These are phyloP conservation scores for Tenualosa thibaudeaui DNA, from an alignment of 2,797 vertebrate species.

Conservation along the genomic window DNA sequence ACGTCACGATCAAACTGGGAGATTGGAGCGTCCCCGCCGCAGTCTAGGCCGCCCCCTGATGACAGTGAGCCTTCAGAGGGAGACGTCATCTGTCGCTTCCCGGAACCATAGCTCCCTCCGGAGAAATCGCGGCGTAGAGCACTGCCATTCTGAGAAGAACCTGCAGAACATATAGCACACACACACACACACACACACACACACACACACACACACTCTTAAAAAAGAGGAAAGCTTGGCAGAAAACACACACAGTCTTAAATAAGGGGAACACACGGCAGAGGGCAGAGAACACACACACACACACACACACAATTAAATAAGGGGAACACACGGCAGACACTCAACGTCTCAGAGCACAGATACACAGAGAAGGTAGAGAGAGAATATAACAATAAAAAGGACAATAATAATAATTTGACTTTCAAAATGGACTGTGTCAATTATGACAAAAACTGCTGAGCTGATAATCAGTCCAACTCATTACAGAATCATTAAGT, in stretches of 20 bases:
- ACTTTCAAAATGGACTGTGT: no score
- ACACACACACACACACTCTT: not conserved
- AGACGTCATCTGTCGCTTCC: conserved; percentile 89
- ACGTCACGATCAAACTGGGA: conserved; percentile 97
- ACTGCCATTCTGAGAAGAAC: conserved; percentile 92
- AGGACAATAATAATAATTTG: no score
- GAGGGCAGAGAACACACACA: not conserved
- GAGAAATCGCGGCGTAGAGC: conserved; percentile 90
- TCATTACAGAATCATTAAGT: no score
- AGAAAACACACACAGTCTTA: not conserved
- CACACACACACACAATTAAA: not conserved
- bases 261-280: not conserved
- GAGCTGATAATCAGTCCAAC: no score
- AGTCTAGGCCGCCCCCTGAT: conserved; percentile 90
- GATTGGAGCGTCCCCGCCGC: conserved; percentile 83
- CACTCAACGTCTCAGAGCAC: no score
- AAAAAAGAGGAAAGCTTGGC: not conserved
- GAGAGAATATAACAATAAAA: no score
- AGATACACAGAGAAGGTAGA: no score
- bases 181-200: not conserved
- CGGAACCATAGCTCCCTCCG: conserved; percentile 83
- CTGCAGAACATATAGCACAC: conserved; percentile 61
- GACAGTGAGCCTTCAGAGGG: conserved; percentile 96
- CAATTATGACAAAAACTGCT: no score
- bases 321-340: not conserved